A percentile compares a stretch with the other conserved stretches of the same genome.
These are phyloP conservation scores for Struthio camelus DNA, from an alignment of 2,113 vertebrate genomes.

Conservation along the genomic window DNA sequence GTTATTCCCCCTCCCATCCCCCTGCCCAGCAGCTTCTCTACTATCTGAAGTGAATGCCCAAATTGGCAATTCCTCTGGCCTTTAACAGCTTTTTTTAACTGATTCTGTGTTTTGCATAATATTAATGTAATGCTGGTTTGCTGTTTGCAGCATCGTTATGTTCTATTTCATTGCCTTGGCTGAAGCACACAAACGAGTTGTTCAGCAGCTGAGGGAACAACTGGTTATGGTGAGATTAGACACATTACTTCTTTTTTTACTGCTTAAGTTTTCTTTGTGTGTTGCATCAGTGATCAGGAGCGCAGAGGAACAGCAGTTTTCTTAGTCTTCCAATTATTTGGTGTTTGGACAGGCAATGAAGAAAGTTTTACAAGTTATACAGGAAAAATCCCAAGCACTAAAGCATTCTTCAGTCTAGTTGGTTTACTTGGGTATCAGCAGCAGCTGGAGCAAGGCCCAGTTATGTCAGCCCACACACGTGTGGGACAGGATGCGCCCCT, in stretches of 20 bases:
- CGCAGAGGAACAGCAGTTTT: background rate
- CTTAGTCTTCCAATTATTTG: background rate
- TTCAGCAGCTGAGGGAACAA: slow-evolving; percentile 88
- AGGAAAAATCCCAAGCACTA: background rate
- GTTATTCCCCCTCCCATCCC: background rate
- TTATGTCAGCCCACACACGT: background rate
- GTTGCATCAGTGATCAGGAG: background rate
- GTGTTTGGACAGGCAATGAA: background rate
- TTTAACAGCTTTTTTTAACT: background rate
- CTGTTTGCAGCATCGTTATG: slow-evolving; percentile 85
- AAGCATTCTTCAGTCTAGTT: background rate
- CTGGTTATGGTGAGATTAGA: slow-evolving; percentile 84
- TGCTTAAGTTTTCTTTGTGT: background rate
- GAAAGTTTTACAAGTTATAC: background rate
- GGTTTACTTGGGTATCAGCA: background rate
- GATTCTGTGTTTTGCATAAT: background rate
- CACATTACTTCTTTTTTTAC: background rate
- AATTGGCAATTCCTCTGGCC: background rate
- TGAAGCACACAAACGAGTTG: slow-evolving; percentile 88
- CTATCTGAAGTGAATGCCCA: background rate
- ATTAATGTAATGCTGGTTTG: background rate
- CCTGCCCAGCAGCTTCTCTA: background rate
- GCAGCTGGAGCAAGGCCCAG: background rate
- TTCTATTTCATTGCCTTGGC: slow-evolving; percentile 93
- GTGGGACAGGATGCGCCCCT: background rate